Evolutionary conservation across 2,113 vertebrate genomes (phyloP).

Genomic region (Callionymus lyra): DNA sequence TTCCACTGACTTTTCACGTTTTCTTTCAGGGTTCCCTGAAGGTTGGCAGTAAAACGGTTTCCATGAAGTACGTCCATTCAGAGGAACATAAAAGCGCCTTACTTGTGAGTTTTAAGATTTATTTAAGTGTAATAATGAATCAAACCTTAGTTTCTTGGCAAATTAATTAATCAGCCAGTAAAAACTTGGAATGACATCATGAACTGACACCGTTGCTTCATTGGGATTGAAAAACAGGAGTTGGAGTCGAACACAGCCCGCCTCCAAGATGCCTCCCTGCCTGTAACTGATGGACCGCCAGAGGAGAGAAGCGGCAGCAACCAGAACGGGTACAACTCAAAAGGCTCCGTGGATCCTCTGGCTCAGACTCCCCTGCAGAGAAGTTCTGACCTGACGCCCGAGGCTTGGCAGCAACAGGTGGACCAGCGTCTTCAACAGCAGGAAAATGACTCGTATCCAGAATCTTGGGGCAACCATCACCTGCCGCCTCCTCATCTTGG

Average conservation of each 20-base stretch:
- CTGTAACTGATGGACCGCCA: conserved; percentile 35
- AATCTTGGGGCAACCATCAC: conserved; percentile 49
- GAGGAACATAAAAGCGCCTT: conserved; percentile 41
- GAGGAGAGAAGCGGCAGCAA: conserved; percentile 24
- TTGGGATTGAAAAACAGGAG: conserved; percentile 41
- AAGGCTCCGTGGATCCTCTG: conserved; percentile 25
- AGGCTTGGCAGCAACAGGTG: conserved; percentile 72
- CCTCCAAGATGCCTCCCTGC: conserved; percentile 54
- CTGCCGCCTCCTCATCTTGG: conserved; percentile 13
- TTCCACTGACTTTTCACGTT: conserved; percentile 1
- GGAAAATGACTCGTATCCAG: conserved; percentile 47
- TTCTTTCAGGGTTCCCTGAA: conserved; percentile 84
- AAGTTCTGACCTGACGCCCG: conserved; percentile 65
- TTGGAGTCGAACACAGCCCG: conserved; percentile 62
- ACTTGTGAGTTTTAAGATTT: conserved; percentile 31
- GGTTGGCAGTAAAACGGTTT: conserved; percentile 81
- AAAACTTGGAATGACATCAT: no score
- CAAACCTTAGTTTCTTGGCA: no score
- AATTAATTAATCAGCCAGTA: no score
- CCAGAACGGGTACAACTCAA: conserved; percentile 32
- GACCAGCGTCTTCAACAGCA: conserved; percentile 64
- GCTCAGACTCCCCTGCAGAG: conserved; percentile 55
- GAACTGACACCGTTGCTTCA: no score
- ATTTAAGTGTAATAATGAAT: no score
- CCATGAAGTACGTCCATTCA: conserved; percentile 78